Evolutionary conservation across 2,113 vertebrate genomes (phyloP).

Genomic region (Sphyrna mokarran): DNA sequence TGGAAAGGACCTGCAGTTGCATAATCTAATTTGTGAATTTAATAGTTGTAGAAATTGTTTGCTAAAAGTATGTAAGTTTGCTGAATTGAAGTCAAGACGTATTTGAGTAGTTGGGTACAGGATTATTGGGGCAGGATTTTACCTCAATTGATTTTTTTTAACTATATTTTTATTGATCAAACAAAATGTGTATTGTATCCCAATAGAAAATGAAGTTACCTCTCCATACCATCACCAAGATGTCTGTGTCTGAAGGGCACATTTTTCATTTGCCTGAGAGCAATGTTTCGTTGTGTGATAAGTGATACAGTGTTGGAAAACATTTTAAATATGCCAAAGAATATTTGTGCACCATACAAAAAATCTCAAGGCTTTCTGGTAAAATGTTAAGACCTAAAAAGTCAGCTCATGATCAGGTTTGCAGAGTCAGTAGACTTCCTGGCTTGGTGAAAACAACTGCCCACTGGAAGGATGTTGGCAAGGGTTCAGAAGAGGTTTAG

Average conservation of each 20-base stretch:
- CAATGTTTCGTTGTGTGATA: neutral
- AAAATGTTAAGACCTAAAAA: neutral
- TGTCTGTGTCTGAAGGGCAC: neutral
- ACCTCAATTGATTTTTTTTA: neutral
- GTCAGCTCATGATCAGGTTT: too few species aligned
- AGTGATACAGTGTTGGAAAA: neutral
- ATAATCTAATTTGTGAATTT: neutral
- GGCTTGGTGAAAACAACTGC: too few species aligned
- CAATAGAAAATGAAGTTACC: neutral
- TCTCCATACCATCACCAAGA: neutral
- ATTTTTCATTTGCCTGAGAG: neutral
- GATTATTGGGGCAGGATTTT: neutral
- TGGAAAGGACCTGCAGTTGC: neutral
- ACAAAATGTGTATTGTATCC: neutral
- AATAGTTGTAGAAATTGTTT: neutral
- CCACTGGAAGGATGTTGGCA: too few species aligned
- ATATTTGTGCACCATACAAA: neutral
- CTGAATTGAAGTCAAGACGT: neutral
- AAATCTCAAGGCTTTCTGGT: neutral
- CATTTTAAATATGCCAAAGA: neutral
- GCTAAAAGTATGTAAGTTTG: neutral
- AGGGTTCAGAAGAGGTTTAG: too few species aligned
- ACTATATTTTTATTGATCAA: neutral
- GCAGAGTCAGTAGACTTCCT: too few species aligned
- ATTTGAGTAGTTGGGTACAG: neutral